phyloP scores from a whole-genome alignment of 2,113 vertebrate species.

The Lophotis ruficrista region DNA sequence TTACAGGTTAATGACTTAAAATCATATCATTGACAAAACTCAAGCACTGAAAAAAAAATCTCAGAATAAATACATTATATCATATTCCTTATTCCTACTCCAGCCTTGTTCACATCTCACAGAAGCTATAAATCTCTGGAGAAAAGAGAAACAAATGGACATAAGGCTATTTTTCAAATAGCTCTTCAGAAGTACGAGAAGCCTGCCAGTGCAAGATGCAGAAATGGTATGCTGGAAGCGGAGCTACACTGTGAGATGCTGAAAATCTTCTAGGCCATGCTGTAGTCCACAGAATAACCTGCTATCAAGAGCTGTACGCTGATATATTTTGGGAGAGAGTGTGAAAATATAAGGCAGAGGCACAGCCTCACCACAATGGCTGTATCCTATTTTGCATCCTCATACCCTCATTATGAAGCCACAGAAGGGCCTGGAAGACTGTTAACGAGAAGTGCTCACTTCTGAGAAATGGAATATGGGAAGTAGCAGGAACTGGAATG shows the following conservation, averaged over 20 bases:
- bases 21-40: neutral
- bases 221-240: neutral
- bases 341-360: neutral
- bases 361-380: neutral
- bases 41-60: neutral
- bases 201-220: neutral
- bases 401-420: neutral
- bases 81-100: neutral
- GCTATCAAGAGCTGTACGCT: fast-evolving
- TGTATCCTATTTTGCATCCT: neutral
- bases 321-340: neutral
- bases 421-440: neutral
- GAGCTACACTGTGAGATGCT: neutral
- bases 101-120: neutral
- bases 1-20: neutral
- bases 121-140: neutral
- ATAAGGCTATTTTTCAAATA: neutral
- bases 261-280: neutral
- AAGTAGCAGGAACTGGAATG: neutral
- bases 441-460: neutral
- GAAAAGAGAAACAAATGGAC: neutral
- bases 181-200: neutral
- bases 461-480: neutral
- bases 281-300: neutral
- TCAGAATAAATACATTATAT: neutral